Percentiles rank a stretch among this genome's conserved stretches.
phyloP scores from a whole-genome alignment of 2,797 vertebrate species.

The Agapornis canus region DNA sequence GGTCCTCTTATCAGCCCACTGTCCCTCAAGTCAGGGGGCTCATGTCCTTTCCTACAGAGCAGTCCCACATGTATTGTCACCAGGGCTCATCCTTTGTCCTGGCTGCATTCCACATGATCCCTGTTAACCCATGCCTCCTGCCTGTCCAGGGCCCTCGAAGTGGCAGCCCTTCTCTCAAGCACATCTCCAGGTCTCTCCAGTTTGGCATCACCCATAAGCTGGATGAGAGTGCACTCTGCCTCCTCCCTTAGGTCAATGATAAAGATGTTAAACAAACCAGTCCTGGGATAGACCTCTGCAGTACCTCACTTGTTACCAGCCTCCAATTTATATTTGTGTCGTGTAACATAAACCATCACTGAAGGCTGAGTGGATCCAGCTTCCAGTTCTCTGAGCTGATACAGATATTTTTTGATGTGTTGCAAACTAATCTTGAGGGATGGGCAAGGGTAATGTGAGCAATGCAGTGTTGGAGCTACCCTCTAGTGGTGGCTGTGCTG shows the following conservation, averaged over 20 bases:
- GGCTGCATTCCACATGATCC: not conserved
- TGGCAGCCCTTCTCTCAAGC: not conserved
- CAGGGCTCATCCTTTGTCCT: not conserved
- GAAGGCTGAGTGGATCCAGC: not conserved
- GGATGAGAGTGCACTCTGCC: not conserved
- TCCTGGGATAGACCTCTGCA: rapidly evolving
- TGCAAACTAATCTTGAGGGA: not conserved
- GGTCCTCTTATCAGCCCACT: not conserved
- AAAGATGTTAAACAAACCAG: not conserved
- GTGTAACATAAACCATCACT: slow-evolving; percentile 7
- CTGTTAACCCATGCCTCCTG: rapidly evolving
- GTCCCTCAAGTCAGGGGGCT: not conserved
- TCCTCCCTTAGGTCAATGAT: not conserved
- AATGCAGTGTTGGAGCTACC: not conserved
- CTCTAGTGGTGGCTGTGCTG: not conserved
- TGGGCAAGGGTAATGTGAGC: not conserved
- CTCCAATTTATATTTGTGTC: slow-evolving; percentile 35
- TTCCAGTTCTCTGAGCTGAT: slow-evolving; percentile 40
- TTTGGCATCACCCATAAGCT: not conserved
- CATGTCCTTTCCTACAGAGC: not conserved
- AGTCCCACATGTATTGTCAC: not conserved
- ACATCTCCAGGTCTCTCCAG: not conserved
- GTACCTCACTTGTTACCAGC: slow-evolving; percentile 17
- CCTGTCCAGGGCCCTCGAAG: not conserved
- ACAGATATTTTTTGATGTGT: not conserved